phyloP scores from a whole-genome alignment of 2,113 vertebrate genomes.

The Dryoscopus gambensis region DNA sequence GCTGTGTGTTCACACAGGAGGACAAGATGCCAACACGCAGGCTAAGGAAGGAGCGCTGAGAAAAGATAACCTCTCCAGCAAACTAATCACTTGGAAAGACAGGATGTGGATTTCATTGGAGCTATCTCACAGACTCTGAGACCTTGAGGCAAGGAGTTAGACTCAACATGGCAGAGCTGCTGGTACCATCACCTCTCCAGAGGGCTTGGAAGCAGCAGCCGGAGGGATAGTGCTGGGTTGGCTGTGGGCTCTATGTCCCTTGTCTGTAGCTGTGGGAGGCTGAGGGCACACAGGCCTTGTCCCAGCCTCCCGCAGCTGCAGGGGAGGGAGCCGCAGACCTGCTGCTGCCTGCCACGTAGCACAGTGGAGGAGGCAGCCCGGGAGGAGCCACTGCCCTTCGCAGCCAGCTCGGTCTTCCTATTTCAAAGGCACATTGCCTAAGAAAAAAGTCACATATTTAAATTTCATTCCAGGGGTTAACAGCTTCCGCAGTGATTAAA shows the following conservation, averaged over 20 bases:
- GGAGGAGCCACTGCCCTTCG: neutral
- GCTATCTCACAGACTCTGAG: neutral
- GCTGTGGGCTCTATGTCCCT: accelerated
- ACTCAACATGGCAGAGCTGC: neutral
- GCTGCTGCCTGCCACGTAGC: neutral
- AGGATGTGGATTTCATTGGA: neutral
- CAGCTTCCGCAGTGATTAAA: neutral
- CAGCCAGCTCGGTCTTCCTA: neutral
- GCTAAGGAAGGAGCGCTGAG: neutral
- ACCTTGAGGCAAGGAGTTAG: neutral
- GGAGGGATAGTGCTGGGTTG: neutral
- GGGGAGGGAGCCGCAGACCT: neutral
- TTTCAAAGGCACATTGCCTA: neutral
- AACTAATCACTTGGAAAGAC: neutral
- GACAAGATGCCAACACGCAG: neutral
- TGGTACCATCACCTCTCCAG: accelerated
- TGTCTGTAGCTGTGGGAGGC: neutral
- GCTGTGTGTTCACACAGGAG: neutral
- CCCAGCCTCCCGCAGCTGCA: neutral
- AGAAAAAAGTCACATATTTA: neutral
- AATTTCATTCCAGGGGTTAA: neutral
- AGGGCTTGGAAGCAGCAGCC: neutral
- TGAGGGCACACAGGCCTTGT: neutral
- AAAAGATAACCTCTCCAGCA: neutral
- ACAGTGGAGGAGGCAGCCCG: accelerated